A percentile compares a stretch with the other conserved stretches of the same genome.
Conservation (phyloP, 1,140 invertebrate genomes). For the Steinernema feltiae region DNA sequence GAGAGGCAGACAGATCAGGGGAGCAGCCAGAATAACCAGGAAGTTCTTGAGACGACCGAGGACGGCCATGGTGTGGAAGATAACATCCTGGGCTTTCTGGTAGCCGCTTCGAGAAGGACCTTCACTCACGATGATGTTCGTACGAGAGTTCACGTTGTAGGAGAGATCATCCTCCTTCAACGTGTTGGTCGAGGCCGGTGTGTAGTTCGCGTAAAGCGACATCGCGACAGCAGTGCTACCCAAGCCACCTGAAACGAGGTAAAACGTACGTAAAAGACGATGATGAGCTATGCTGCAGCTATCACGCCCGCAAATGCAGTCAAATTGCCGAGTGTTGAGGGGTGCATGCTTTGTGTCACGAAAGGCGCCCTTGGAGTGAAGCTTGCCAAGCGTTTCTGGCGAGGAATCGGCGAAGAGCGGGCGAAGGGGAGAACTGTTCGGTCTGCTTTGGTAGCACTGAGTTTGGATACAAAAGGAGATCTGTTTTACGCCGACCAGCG, state of each 20-base stretch:
- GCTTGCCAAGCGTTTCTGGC: no score
- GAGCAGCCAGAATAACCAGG: not conserved
- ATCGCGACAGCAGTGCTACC: not conserved
- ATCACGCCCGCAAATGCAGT: no score
- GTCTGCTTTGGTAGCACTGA: no score
- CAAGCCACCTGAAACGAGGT: not conserved
- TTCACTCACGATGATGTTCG: not conserved
- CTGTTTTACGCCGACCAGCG: no score
- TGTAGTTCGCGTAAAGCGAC: not conserved
- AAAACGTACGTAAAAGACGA: not conserved
- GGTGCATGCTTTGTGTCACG: no score
- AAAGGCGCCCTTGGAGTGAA: no score
- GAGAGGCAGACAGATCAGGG: not conserved
- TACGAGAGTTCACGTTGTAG: conserved; percentile 4
- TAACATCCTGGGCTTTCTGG: not conserved
- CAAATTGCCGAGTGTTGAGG: no score
- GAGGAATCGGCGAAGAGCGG: no score
- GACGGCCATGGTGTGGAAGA: not conserved
- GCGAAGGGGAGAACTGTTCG: no score
- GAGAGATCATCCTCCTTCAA: not conserved
- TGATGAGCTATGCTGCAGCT: not conserved
- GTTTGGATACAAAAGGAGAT: no score
- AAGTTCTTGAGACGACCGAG: not conserved
- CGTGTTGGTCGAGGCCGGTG: not conserved
- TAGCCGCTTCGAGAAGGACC: not conserved